phyloP scores from a whole-genome alignment of 1,140 invertebrate species.

The Sarcophaga bullata region DNA sequence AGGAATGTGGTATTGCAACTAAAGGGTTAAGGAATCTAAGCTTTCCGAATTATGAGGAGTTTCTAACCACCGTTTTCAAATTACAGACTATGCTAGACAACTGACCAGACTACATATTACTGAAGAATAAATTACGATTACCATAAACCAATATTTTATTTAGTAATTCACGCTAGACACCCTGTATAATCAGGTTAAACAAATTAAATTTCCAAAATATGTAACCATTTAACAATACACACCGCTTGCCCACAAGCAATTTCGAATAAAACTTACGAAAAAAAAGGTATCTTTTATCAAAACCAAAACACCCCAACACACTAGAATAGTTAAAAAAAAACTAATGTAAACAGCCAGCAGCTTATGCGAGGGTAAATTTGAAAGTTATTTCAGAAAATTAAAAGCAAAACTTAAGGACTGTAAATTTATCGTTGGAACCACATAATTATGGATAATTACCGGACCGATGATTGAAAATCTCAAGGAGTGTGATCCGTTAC shows the following conservation, averaged over 20 bases:
- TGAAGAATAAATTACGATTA: too few relatives aligned
- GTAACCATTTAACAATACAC: neutral
- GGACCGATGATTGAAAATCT: too few relatives aligned
- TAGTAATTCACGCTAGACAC: neutral
- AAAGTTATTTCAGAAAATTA: neutral
- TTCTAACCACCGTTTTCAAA: too few relatives aligned
- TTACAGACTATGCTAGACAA: too few relatives aligned
- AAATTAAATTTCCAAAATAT: neutral
- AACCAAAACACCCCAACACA: neutral
- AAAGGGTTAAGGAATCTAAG: too few relatives aligned
- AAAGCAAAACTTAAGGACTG: neutral
- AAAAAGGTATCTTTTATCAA: neutral
- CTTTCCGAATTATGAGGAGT: too few relatives aligned
- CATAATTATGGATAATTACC: too few relatives aligned
- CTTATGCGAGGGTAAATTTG: neutral
- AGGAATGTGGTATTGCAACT: too few relatives aligned
- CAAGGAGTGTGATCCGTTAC: too few relatives aligned
- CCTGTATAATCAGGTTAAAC: slow-evolving; percentile 8
- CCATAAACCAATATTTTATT: too few relatives aligned
- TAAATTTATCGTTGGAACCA: too few relatives aligned
- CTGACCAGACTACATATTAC: too few relatives aligned
- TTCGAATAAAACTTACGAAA: slow-evolving; percentile 1
- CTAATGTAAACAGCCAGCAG: neutral
- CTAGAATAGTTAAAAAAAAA: neutral
- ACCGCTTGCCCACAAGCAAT: neutral